These are phyloP conservation scores for Drosophila guanche DNA, from an alignment of 1,140 invertebrate genomes.

Conservation along the genomic window DNA sequence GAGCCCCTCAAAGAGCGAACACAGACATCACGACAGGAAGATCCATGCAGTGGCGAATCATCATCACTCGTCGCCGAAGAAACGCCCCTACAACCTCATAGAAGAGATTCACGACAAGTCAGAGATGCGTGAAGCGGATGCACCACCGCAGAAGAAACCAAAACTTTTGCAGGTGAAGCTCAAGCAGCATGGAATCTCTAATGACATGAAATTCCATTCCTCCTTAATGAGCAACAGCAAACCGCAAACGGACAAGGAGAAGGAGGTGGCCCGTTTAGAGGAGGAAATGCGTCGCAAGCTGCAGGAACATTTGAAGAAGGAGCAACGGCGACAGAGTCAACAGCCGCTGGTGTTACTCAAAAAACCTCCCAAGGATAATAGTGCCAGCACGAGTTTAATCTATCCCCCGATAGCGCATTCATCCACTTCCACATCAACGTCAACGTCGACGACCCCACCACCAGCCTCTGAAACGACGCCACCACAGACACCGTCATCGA, in stretches of 20 bases:
- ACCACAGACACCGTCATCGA: constrained; percentile 46
- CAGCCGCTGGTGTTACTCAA: constrained; percentile 41
- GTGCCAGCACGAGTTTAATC: constrained; percentile 38
- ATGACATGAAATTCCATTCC: constrained; percentile 9
- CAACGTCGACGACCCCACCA: constrained; percentile 52
- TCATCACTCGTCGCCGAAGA: constrained; percentile 9
- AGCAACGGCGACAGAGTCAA: constrained; percentile 38
- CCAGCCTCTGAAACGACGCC: constrained; percentile 34
- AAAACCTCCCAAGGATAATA: constrained; percentile 30
- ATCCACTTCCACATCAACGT: constrained; percentile 20
- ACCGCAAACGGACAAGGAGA: constrained; percentile 9
- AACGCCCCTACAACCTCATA: not conserved
- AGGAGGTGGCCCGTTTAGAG: constrained; percentile 32
- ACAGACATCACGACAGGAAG: not conserved
- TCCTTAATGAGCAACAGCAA: not conserved
- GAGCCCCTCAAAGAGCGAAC: no score
- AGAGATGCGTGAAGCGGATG: no score
- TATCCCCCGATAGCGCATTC: constrained; percentile 57
- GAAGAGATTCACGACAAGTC: no score
- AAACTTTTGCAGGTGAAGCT: constrained; percentile 34
- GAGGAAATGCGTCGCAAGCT: constrained; percentile 45
- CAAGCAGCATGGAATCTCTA: constrained; percentile 28
- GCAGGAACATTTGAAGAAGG: constrained; percentile 50
- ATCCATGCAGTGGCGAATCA: constrained; percentile 1
- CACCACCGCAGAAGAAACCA: constrained; percentile 15